Base-by-base conservation (phyloP, 2,888 invertebrate species). In the Troilus luridus region DNA sequence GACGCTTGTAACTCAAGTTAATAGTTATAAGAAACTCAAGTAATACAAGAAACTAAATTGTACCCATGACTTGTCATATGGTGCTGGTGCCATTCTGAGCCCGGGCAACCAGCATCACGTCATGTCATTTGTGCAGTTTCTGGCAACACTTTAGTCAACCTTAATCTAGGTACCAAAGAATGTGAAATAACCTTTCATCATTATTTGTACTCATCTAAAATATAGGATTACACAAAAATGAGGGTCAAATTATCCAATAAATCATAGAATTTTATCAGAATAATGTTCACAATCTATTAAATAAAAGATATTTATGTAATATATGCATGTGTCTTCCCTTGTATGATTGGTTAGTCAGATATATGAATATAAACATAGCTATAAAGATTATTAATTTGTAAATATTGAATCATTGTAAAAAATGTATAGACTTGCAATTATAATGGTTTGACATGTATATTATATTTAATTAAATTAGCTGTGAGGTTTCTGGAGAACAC, bases 71-170 rank as follows among this genome's bases (percentile, higher is more conserved):
- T 67, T 24, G 24, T 72, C 24, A 59, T 14, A 17, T 14, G n/a
- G 59, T 59, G 90, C 72, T 72, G 58, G 77, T 90, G 77, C 90
- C 90, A 72, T n/a, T 58, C 90, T 90, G 90, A 90, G 90, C 77
- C 90, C 77, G 17, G 90, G 77, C 59, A 90, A 59, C 19, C 85
- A n/a, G 85, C 56, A 54, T n/a, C 41, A 41, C 41, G 41, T 41
- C 85, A 85, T 2, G 41, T 56, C 54, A 56, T 9, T 85, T 56
- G 41, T 56, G 14, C 72, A n/a, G 56, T 58, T 77, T 56, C n/a
- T 85, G 56, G 85, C 10, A 56, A 85, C 56, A 85, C 56, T 58
- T 85, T 85, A 14, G 56, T 58, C 12, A 1, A 54, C 12, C 0
- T 56, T 11, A 56, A 56, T 56, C 11, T 12, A 54, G n/a, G n/a